These are phyloP conservation scores for Sus cebifrons DNA, from an alignment of 2,797 vertebrate genomes.

Conservation along the genomic window DNA sequence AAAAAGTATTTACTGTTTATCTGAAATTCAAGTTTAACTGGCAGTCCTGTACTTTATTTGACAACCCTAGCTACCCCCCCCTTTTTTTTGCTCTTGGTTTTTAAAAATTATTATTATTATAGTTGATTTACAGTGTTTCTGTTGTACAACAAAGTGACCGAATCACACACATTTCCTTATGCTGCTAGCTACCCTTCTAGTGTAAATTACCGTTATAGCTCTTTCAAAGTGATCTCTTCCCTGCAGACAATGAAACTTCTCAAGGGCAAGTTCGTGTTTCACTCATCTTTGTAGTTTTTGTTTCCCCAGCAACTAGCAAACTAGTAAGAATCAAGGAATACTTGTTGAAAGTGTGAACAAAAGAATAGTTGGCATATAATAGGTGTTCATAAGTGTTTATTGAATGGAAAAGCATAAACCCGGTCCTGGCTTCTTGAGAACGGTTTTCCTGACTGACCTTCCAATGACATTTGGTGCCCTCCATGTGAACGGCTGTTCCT, in stretches of 20 bases:
- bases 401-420: background rate
- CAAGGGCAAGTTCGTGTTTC: background rate
- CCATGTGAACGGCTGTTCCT: background rate
- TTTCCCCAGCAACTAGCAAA: constrained; percentile 18
- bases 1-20: background rate
- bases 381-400: background rate
- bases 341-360: constrained; percentile 1
- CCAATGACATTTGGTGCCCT: constrained; percentile 27
- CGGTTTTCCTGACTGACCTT: constrained; percentile 37
- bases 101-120: too few relatives aligned
- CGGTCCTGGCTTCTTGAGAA: constrained; percentile 26
- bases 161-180: too few relatives aligned
- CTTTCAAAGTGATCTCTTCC: constrained; percentile 30
- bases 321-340: background rate
- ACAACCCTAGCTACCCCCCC: background rate
- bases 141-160: too few relatives aligned
- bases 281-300: constrained; percentile 50
- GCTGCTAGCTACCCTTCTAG: background rate
- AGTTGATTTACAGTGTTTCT: too few relatives aligned
- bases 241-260: background rate
- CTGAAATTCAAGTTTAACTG: constrained; percentile 29
- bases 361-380: background rate
- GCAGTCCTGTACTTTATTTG: background rate
- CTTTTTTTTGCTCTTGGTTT: too few relatives aligned
- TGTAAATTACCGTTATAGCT: background rate